A percentile compares a stretch with the other conserved stretches of the same genome.
These are phyloP conservation scores for Spodoptera picta DNA, from an alignment of 2,888 invertebrate genomes.

Conservation along the genomic window DNA sequence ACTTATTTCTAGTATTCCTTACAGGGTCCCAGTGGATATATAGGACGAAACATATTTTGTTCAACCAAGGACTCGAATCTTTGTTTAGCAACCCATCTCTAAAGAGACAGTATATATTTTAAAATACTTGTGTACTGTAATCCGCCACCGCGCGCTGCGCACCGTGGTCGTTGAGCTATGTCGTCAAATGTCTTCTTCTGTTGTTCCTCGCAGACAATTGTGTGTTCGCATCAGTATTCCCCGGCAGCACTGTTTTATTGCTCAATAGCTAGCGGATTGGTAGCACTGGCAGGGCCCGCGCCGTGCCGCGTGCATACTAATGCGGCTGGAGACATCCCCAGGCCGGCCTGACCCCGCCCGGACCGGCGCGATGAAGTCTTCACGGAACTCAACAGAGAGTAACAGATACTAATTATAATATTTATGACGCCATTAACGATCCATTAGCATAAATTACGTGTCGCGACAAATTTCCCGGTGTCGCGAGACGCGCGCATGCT, in stretches of 20 bases:
- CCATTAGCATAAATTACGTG: constrained; percentile 83
- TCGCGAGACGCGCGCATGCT: constrained; percentile 55
- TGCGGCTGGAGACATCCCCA: constrained; percentile 4
- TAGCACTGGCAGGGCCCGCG: constrained; percentile 9
- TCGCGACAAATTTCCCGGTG: constrained; percentile 75
- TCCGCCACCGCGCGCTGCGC: no score
- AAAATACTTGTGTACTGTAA: no score
- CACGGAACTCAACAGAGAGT: constrained; percentile 49
- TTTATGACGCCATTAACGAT: constrained; percentile 75
- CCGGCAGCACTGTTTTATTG: constrained; percentile 54
- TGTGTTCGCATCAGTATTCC: constrained; percentile 47
- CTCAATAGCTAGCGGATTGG: constrained; percentile 56
- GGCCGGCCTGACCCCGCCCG: no score
- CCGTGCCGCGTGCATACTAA: constrained; percentile 50
- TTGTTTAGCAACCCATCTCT: no score
- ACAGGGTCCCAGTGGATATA: no score
- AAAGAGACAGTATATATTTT: no score
- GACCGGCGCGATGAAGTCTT: constrained; percentile 29
- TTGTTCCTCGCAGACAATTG: constrained; percentile 40
- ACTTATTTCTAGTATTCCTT: no score
- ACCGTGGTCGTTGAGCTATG: constrained; percentile 5
- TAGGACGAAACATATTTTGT: no score
- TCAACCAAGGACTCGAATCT: no score
- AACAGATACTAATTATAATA: constrained; percentile 71
- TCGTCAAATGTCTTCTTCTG: constrained; percentile 39